Percentiles rank a stretch among this genome's conserved stretches.
Evolutionary conservation across 1,140 invertebrate species (phyloP).

Genomic region (Papilio polytes): DNA sequence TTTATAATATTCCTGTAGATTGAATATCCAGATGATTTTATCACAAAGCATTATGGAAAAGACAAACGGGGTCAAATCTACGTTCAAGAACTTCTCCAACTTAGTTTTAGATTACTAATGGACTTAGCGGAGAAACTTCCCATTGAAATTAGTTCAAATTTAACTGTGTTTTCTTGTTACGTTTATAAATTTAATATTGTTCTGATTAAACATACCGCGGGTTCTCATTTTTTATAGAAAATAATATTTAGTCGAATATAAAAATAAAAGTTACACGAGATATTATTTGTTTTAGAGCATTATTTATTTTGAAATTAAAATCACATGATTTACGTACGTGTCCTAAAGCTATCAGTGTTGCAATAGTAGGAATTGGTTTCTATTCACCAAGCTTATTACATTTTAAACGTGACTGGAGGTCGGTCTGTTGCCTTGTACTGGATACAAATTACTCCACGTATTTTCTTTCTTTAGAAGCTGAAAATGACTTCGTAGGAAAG

Average conservation of each 20-base stretch:
- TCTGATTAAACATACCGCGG: background rate
- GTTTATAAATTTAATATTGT: conserved; percentile 13
- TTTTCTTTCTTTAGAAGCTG: conserved; percentile 3
- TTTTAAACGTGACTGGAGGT: conserved; percentile 10
- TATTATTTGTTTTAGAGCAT: background rate
- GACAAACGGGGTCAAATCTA: conserved; percentile 9
- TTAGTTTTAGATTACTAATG: conserved; percentile 21
- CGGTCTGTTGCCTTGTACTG: background rate
- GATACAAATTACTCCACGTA: conserved; percentile 10
- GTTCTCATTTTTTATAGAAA: too few species aligned
- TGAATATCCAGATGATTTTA: background rate
- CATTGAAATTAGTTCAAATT: conserved; percentile 19
- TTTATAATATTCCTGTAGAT: background rate
- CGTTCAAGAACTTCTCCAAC: conserved; percentile 4
- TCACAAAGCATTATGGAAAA: conserved; percentile 1
- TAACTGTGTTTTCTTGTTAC: conserved; percentile 17
- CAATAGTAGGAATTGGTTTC: background rate
- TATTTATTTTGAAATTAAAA: background rate
- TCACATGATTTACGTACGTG: background rate
- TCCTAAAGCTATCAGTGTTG: background rate
- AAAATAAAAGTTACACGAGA: too few species aligned
- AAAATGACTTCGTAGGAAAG: background rate
- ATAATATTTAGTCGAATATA: too few species aligned
- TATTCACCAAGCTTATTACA: conserved; percentile 3
- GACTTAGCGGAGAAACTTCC: conserved; percentile 19